Percentiles rank a stretch among this genome's conserved stretches.
Conservation (phyloP, 2,113 vertebrate genomes). For the Stictonetta naevosa region DNA sequence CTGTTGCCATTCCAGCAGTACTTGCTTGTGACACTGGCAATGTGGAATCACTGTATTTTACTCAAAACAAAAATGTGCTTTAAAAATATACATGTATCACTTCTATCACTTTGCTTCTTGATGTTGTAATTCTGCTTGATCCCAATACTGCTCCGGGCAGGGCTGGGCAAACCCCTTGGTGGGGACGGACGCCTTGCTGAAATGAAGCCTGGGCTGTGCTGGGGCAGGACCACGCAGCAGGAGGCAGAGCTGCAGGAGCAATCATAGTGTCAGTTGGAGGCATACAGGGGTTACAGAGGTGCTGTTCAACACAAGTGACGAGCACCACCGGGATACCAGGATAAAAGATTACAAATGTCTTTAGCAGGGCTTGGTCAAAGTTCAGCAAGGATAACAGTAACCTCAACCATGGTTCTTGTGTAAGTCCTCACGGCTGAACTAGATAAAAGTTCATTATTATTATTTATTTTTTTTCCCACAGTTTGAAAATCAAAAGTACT, state of each 20-base stretch:
- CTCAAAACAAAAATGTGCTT: background rate
- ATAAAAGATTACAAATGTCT: background rate
- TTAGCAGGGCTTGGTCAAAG: background rate
- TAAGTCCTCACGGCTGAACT: background rate
- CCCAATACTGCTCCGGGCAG: background rate
- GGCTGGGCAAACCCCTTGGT: background rate
- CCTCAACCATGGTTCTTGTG: background rate
- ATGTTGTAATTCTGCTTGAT: background rate
- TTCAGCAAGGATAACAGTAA: background rate
- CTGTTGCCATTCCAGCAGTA: background rate
- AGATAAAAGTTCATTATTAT: no score
- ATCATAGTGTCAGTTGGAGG: background rate
- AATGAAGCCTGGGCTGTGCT: background rate
- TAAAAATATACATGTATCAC: background rate
- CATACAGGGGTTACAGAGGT: rapidly evolving
- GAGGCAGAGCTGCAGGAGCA: background rate
- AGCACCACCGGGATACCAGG: background rate
- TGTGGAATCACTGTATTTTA: background rate
- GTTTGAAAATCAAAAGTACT: background rate
- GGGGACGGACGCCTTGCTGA: rapidly evolving
- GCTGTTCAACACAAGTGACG: background rate
- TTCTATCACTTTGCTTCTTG: background rate
- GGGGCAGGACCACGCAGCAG: background rate
- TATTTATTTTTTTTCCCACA: no score
- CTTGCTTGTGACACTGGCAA: background rate